phyloP scores from a whole-genome alignment of 1,140 invertebrate species.

The Drosophila ananassae region DNA sequence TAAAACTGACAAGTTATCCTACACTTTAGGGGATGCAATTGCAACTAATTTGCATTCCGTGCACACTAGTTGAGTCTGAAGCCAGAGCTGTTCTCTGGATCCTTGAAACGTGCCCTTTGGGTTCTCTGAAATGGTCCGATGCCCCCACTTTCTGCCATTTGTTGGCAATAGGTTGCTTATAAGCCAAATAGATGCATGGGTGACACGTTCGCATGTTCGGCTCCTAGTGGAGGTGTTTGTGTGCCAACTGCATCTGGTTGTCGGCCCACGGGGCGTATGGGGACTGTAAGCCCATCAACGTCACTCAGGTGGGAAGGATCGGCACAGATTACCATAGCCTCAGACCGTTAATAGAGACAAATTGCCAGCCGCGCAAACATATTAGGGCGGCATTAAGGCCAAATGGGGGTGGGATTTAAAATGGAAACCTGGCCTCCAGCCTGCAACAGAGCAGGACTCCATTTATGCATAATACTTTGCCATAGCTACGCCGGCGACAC shows the following conservation, averaged over 20 bases:
- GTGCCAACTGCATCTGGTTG: constrained; percentile 25
- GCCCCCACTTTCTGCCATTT: not conserved
- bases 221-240: constrained; percentile 10
- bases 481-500: constrained; percentile 23
- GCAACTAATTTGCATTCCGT: constrained; percentile 13
- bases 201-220: constrained; percentile 54
- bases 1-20: not conserved
- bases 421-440: constrained; percentile 16
- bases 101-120: constrained; percentile 26
- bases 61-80: constrained; percentile 16
- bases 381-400: constrained; percentile 60
- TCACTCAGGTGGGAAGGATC: constrained; percentile 3
- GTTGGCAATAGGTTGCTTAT: constrained; percentile 9
- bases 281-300: constrained; percentile 16
- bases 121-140: not conserved
- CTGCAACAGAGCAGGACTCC: constrained; percentile 25
- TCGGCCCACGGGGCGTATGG: constrained; percentile 48
- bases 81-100: constrained; percentile 10
- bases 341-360: constrained; percentile 65
- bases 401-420: constrained; percentile 15
- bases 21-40: not conserved
- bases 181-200: constrained; percentile 56
- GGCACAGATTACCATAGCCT: constrained; percentile 15
- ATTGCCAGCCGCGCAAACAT: constrained; percentile 60
- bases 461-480: constrained; percentile 40